phyloP scores from a whole-genome alignment of 2,797 vertebrate species.

The Psittacula derbiana region DNA sequence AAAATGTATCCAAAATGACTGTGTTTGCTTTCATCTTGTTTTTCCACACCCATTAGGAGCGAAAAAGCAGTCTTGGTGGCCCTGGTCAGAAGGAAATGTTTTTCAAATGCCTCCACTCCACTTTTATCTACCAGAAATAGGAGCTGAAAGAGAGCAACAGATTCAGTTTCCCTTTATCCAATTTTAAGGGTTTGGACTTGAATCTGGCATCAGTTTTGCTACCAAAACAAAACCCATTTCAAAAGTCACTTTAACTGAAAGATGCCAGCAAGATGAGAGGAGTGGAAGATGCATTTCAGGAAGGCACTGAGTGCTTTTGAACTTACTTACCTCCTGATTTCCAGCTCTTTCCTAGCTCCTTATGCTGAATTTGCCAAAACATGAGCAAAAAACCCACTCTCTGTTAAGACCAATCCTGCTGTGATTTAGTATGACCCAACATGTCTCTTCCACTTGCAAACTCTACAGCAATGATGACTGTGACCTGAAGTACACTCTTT shows the following conservation, averaged over 20 bases:
- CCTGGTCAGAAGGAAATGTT: conserved; percentile 18
- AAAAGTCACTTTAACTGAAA: neutral
- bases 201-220: neutral
- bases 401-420: neutral
- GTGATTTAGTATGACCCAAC: neutral
- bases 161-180: conserved; percentile 19
- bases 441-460: neutral
- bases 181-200: conserved; percentile 2
- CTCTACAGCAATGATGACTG: neutral
- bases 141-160: neutral
- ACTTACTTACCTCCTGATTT: neutral
- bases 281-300: neutral
- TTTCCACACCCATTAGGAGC: conserved; percentile 17
- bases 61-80: neutral
- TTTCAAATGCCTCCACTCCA: conserved; percentile 11
- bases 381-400: neutral
- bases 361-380: neutral
- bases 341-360: neutral
- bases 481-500: neutral
- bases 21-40: conserved; percentile 38
- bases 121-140: neutral
- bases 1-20: neutral
- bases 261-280: neutral
- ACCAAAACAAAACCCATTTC: neutral
- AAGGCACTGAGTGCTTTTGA: neutral